Percentiles rank a stretch among this genome's conserved stretches.
These are phyloP conservation scores for Ennomos fuscantarius DNA, from an alignment of 2,888 invertebrate species.

Conservation along the genomic window DNA sequence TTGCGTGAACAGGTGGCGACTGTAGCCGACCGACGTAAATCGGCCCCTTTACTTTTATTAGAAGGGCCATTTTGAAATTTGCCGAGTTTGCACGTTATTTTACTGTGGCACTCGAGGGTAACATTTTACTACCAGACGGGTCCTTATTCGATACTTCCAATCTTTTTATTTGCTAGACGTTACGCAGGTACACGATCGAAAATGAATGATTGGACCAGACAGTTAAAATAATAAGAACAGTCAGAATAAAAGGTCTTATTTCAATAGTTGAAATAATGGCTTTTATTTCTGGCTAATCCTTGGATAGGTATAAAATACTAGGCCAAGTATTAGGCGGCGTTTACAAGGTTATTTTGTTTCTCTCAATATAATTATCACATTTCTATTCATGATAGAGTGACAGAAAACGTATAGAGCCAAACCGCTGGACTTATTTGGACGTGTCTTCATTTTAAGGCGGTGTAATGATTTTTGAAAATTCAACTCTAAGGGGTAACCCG, in stretches of 20 bases:
- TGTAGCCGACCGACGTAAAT: conserved; percentile 48
- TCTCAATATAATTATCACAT: too few relatives aligned
- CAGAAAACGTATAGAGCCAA: too few relatives aligned
- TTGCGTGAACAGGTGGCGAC: conserved; percentile 76
- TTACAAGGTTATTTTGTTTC: too few relatives aligned
- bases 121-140: conserved; percentile 49
- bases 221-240: conserved; percentile 16
- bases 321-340: not conserved
- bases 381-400: too few relatives aligned
- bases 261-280: too few relatives aligned
- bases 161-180: conserved; percentile 36
- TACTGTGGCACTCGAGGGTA: conserved; percentile 51
- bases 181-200: conserved; percentile 27
- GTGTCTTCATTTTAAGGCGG: too few relatives aligned
- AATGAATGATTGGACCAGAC: conserved; percentile 26
- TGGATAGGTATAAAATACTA: not conserved
- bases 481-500: too few relatives aligned
- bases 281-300: conserved; percentile 1
- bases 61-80: conserved; percentile 53
- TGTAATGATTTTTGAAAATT: too few relatives aligned
- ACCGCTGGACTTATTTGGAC: too few relatives aligned
- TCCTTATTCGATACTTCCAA: conserved; percentile 39
- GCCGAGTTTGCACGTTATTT: conserved; percentile 55
- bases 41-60: conserved; percentile 55
- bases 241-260: conserved; percentile 4